A percentile compares a stretch with the other conserved stretches of the same genome.
These are phyloP conservation scores for Cliona cf. orientalis DNA, from an alignment of 37 sponge, comb jelly and placozoan species.

Conservation along the genomic window DNA sequence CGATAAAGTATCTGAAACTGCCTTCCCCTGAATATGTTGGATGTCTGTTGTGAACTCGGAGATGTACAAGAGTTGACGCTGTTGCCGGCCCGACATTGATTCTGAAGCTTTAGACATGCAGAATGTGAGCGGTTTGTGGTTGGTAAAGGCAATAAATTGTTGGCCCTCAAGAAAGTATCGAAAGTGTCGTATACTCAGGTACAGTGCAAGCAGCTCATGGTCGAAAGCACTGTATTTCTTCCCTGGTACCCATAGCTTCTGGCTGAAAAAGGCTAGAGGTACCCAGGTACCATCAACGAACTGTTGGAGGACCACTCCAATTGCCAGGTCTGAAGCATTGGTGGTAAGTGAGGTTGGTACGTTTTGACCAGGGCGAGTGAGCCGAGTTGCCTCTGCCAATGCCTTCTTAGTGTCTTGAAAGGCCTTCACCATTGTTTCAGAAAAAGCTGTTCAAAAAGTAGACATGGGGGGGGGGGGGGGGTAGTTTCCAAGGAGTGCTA, in stretches of 20 bases:
- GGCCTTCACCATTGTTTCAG: constrained; percentile 27
- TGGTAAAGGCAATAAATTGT: constrained; percentile 27
- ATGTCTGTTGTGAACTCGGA: constrained; percentile 42
- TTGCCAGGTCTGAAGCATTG: constrained; percentile 41
- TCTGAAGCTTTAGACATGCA: constrained; percentile 37
- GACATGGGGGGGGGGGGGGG: constrained; percentile 24
- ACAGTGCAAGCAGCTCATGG: constrained; percentile 34
- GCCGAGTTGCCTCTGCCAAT: constrained; percentile 35
- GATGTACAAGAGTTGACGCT: constrained; percentile 32
- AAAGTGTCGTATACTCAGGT: constrained; percentile 39
- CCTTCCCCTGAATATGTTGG: constrained; percentile 6
- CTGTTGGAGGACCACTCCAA: constrained; percentile 50
- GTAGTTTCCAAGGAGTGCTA: constrained; percentile 11
- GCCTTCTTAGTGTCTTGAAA: constrained; percentile 35
- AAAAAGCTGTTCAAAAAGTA: constrained; percentile 34
- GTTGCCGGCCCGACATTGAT: constrained; percentile 19
- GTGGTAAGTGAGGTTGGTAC: constrained; percentile 19
- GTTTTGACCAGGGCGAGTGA: constrained; percentile 16
- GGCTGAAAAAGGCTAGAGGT: constrained; percentile 40
- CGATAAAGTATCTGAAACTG: constrained; percentile 25
- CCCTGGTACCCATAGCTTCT: constrained; percentile 30
- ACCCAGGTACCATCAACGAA: constrained; percentile 5
- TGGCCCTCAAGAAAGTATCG: constrained; percentile 44
- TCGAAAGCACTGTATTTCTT: constrained; percentile 54
- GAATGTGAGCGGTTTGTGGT: constrained; percentile 56